Conservation (phyloP, 2,113 vertebrate genomes). For the Lates calcarifer region DNA sequence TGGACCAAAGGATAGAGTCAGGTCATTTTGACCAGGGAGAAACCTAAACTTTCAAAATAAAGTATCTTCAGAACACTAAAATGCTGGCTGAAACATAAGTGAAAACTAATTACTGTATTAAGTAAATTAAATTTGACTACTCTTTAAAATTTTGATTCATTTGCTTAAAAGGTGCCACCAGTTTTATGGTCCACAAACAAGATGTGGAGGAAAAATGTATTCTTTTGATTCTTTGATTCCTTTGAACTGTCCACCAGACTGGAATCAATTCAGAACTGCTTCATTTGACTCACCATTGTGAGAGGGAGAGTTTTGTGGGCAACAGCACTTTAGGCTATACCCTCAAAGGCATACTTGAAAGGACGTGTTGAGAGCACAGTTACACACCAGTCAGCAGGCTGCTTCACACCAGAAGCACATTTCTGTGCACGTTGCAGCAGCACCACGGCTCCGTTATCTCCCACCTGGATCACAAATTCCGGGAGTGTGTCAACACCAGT, state of each 20-base stretch:
- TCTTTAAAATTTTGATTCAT: neutral
- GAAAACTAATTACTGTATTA: neutral
- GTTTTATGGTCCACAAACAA: neutral
- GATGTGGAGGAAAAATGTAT: neutral
- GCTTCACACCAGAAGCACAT: conserved; percentile 11
- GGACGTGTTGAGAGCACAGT: conserved; percentile 42
- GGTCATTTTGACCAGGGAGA: conserved; percentile 15
- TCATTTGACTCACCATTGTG: conserved; percentile 44
- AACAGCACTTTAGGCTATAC: conserved; percentile 53
- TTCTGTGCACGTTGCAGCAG: conserved; percentile 23
- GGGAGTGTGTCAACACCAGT: conserved; percentile 16
- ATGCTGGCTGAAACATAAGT: neutral
- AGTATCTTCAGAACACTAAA: neutral
- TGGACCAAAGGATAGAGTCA: neutral
- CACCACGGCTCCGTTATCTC: conserved; percentile 18
- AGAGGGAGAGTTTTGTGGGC: conserved; percentile 35
- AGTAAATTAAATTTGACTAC: neutral
- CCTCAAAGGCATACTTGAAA: conserved; percentile 64
- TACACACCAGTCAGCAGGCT: conserved; percentile 55
- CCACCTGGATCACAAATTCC: conserved; percentile 46
- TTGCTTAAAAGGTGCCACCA: neutral
- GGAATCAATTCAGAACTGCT: conserved; percentile 34
- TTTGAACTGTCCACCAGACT: conserved; percentile 31
- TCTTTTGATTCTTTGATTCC: conserved; percentile 29
- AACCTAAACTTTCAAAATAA: neutral